These are phyloP conservation scores for Rhopalosiphum padi DNA, from an alignment of 1,140 invertebrate genomes.

Conservation along the genomic window DNA sequence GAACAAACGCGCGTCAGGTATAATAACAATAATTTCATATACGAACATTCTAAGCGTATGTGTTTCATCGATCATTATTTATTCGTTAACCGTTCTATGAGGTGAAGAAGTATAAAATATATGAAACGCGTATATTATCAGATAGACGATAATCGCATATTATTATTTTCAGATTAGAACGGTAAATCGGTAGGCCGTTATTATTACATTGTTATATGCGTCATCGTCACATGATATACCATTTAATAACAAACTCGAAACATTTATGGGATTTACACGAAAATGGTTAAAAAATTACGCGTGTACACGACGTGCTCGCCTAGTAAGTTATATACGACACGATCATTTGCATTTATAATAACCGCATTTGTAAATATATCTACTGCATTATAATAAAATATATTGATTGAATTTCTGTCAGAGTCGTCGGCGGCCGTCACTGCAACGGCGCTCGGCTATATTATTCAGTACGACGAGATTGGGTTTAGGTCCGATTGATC, in stretches of 20 bases:
- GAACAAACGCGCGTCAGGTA: not conserved
- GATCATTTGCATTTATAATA: not conserved
- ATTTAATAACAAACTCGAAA: not conserved
- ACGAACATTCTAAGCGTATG: not conserved
- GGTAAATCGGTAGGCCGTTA: not conserved
- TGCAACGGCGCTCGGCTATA: too few relatives aligned
- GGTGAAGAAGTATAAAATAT: too few relatives aligned
- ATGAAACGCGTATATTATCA: not conserved
- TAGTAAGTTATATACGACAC: not conserved
- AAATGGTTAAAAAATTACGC: not conserved
- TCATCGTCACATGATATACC: not conserved
- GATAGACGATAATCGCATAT: conserved; percentile 23
- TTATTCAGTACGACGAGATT: too few relatives aligned
- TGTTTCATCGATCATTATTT: conserved; percentile 40
- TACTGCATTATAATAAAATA: too few relatives aligned
- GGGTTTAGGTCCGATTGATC: not conserved
- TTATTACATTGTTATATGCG: not conserved
- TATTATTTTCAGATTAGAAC: conserved; percentile 46
- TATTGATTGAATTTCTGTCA: not conserved
- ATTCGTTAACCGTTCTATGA: conserved; percentile 23
- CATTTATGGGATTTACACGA: not conserved
- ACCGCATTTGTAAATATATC: not conserved
- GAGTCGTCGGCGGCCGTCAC: not conserved
- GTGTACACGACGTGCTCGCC: not conserved
- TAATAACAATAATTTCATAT: not conserved